A percentile compares a stretch with the other conserved stretches of the same genome.
Evolutionary conservation across 2,888 invertebrate species (phyloP).

Genomic region (Tinea pellionella): DNA sequence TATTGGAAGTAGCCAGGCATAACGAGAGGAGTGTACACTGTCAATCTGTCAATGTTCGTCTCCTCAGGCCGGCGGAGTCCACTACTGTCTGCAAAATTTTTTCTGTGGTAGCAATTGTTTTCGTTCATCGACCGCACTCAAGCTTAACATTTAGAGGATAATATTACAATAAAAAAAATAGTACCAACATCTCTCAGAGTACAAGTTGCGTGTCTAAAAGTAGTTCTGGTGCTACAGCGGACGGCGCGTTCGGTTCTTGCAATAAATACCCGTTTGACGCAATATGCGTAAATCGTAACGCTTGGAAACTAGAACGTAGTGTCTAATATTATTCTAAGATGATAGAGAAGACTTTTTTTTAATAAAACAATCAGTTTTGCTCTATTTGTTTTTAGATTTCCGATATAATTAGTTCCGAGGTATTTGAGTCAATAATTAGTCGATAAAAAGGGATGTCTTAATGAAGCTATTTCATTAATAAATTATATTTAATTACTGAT

Average conservation of each 20-base stretch:
- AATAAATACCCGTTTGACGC: constrained; percentile 48
- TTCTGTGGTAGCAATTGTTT: too few relatives aligned
- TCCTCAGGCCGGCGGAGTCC: too few relatives aligned
- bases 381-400: neutral
- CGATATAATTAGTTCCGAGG: neutral
- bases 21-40: too few relatives aligned
- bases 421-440: too few relatives aligned
- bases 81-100: too few relatives aligned
- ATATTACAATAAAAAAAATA: neutral
- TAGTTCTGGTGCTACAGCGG: constrained; percentile 32
- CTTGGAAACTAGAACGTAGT: neutral
- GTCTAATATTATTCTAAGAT: neutral
- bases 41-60: too few relatives aligned
- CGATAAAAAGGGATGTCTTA: too few relatives aligned
- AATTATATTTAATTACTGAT: too few relatives aligned
- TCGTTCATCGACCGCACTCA: too few relatives aligned
- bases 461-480: too few relatives aligned
- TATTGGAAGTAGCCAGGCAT: too few relatives aligned
- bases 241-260: constrained; percentile 36
- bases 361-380: neutral
- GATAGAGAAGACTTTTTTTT: neutral
- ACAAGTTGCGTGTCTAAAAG: constrained; percentile 32
- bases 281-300: constrained; percentile 20
- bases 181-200: neutral
- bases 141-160: too few relatives aligned